Base-by-base conservation (phyloP, 2,888 invertebrate genomes). In the Dolichomitus sp. region DNA sequence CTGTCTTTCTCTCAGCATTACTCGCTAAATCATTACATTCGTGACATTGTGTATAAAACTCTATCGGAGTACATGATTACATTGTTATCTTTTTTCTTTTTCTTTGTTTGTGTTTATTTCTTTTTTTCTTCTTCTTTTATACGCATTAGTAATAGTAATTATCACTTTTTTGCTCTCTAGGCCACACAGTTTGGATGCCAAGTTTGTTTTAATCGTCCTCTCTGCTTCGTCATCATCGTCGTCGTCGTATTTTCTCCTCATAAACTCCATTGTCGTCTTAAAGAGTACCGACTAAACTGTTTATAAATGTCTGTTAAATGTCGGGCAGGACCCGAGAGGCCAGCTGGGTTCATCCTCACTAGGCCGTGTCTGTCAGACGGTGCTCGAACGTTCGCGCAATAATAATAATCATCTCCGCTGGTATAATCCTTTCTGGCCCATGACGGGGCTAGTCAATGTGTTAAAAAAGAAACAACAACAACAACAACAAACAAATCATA, bases 41-140 rank as follows among this genome's bases (percentile, higher is more conserved):
- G 92, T 92, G 93, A 93, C 93, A 92, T 92, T 87, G 91, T 92
- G 93, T 93, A 93, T 93, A 93, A 93, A 93, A 93, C 92, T 93
- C 92, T 93, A 93, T 93, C 90, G 90, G 93, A 93, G 93, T 93
- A 93, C 91, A 93, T 92, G 93, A 92, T 93, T 93, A 93, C 92
- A 91, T 91, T 91, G 91, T 88, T 90, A 88, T 90, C 90, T 75
- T 85, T 85, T 88, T 86, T 82, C 84, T 82, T 73, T 84, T 40
- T 52, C 89, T 89, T 87, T 87, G 85, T 88, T 88, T 82, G 87
- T 88, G 72, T 83, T 84, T 81, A 23, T 83, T 68, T 79, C 81
- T 81, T 76, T 81, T 85, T 74, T 84, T 85, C 70, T 78, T 66
- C 85, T 83, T 84, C 88, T 87, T 83, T 83, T 88, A 86, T 84